phyloP scores from a whole-genome alignment of 53 echinoderm and acorn worm species.

The Mesocentrotus franciscanus region DNA sequence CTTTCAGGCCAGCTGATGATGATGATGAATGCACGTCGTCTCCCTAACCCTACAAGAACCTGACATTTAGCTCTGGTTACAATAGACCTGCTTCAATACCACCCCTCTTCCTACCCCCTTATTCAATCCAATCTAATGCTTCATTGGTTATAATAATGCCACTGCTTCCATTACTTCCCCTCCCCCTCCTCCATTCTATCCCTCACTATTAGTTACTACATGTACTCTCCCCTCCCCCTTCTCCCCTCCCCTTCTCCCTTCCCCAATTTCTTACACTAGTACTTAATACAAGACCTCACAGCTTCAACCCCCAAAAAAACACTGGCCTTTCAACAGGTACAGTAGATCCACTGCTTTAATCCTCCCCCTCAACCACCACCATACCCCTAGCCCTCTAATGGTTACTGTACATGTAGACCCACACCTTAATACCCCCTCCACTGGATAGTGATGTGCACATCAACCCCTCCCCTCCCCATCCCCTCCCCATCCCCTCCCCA shows the following conservation, averaged over 20 bases:
- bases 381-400: no score
- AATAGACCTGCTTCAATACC: neutral
- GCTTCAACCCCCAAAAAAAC: no score
- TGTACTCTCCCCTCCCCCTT: neutral
- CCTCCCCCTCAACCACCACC: no score
- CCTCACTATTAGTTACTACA: neutral
- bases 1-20: neutral
- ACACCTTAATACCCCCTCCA: no score
- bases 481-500: no score
- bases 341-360: no score
- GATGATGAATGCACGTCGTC: constrained; percentile 21
- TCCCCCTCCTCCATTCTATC: neutral
- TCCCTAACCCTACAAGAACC: constrained; percentile 18
- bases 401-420: no score
- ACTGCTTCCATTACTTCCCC: neutral
- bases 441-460: no score
- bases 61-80: constrained; percentile 50
- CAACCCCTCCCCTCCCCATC: no score
- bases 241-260: neutral
- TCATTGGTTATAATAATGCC: neutral
- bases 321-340: no score
- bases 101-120: neutral
- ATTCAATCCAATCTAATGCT: neutral
- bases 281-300: neutral
- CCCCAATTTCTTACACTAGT: neutral